These are phyloP conservation scores for Phymastichus coffea DNA, from an alignment of 1,140 invertebrate species.

Conservation along the genomic window DNA sequence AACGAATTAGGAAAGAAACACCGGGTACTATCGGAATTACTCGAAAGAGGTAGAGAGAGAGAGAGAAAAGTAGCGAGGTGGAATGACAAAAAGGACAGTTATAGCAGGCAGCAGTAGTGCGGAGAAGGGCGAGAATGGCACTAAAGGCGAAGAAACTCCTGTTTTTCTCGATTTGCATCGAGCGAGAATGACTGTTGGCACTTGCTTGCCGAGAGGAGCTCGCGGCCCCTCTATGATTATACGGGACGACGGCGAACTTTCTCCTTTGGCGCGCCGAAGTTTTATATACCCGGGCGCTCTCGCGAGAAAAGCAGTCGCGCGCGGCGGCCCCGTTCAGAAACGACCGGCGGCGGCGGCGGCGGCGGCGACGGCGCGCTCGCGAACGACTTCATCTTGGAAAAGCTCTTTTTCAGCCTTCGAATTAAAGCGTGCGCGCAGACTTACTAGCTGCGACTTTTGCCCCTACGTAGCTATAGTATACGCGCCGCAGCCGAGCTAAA, in stretches of 20 bases:
- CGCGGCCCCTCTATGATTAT: slow-evolving; percentile 20
- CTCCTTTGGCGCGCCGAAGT: not conserved
- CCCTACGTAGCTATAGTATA: no score
- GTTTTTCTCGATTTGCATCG: slow-evolving; percentile 22
- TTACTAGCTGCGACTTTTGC: no score
- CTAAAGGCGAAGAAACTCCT: not conserved
- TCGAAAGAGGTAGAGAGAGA: not conserved
- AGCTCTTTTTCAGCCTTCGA: not conserved
- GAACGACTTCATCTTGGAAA: slow-evolving; percentile 2
- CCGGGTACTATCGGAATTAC: not conserved
- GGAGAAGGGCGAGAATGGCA: not conserved
- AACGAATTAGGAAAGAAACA: not conserved
- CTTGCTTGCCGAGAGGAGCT: no score
- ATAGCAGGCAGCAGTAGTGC: slow-evolving; percentile 1
- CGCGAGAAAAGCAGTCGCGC: not conserved
- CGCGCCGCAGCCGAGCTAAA: no score
- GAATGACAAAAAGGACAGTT: not conserved
- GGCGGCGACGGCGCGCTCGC: no score
- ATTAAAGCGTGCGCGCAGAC: no score
- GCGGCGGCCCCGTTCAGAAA: not conserved
- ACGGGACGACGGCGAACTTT: not conserved
- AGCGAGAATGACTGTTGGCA: slow-evolving; percentile 20
- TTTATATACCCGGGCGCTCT: not conserved
- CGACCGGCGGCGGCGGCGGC: not conserved
- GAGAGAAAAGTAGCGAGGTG: not conserved